phyloP scores from a whole-genome alignment of 2,113 vertebrate genomes.

The Numenius arquata region DNA sequence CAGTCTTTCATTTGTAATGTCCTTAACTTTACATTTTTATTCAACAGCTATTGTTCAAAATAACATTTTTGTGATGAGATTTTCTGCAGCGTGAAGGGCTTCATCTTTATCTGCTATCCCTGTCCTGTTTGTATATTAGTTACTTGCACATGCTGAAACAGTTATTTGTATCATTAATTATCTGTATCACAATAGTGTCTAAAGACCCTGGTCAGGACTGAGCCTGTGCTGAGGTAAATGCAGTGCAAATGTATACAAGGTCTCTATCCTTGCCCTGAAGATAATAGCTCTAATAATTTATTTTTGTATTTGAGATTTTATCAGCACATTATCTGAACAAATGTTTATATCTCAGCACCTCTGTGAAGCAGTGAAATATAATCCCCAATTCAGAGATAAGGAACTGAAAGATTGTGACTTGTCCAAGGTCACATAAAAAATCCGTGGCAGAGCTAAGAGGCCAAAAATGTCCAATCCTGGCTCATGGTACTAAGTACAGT shows the following conservation, averaged over 20 bases:
- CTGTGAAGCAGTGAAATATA: constrained; percentile 40
- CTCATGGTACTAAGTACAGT: not conserved
- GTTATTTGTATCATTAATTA: not conserved
- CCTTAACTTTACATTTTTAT: not conserved
- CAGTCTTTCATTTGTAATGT: not conserved
- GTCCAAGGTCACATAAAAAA: constrained; percentile 38
- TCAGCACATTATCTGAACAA: constrained; percentile 22
- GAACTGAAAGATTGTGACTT: constrained; percentile 34
- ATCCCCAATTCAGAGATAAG: constrained; percentile 51
- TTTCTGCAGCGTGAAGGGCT: not conserved
- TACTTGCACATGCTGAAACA: not conserved
- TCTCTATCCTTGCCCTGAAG: not conserved
- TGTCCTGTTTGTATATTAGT: not conserved
- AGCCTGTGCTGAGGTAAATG: not conserved
- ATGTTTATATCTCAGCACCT: constrained; percentile 12
- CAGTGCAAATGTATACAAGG: not conserved
- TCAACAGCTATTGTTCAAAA: not conserved
- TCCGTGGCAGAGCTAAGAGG: not conserved
- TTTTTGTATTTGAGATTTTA: constrained; percentile 46
- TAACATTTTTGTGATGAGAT: not conserved
- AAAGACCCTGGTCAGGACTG: not conserved
- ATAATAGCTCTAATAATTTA: constrained; percentile 39
- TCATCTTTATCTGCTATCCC: not conserved
- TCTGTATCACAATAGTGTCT: not conserved
- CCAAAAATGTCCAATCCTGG: not conserved